A percentile compares a stretch with the other conserved stretches of the same genome.
Evolutionary conservation across 1,140 invertebrate genomes (phyloP).

Genomic region (Amyelois transitella): DNA sequence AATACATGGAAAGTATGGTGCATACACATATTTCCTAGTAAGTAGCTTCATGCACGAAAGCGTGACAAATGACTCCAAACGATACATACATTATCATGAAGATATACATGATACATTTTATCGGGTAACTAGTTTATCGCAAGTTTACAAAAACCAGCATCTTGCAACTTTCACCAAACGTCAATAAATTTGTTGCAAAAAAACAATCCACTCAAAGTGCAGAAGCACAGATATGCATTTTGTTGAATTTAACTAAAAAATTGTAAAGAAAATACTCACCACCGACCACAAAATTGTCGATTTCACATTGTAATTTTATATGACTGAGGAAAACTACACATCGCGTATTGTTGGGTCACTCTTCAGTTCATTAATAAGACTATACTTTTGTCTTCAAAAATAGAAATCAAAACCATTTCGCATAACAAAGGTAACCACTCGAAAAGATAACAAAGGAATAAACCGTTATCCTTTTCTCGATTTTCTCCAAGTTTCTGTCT

Average conservation of each 20-base stretch:
- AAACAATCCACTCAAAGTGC: too few relatives aligned
- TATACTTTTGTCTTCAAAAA: too few relatives aligned
- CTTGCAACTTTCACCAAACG: background rate
- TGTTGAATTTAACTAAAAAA: too few relatives aligned
- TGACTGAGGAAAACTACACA: background rate
- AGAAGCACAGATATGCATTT: too few relatives aligned
- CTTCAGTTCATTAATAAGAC: background rate
- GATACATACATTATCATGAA: background rate
- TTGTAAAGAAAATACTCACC: slow-evolving; percentile 45
- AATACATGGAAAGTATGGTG: background rate
- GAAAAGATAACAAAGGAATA: too few relatives aligned
- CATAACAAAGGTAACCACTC: too few relatives aligned
- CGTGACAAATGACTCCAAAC: background rate
- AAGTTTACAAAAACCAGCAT: background rate
- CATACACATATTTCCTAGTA: background rate
- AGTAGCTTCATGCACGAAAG: background rate
- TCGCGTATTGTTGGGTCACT: background rate
- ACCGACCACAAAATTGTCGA: slow-evolving; percentile 34
- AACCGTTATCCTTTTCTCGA: too few relatives aligned
- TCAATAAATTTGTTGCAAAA: too few relatives aligned
- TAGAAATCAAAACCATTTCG: too few relatives aligned
- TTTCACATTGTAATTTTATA: slow-evolving; percentile 51
- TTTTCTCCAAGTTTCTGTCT: too few relatives aligned
- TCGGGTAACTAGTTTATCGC: background rate
- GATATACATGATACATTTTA: background rate